These are phyloP conservation scores for Ptilonorhynchus violaceus DNA, from an alignment of 2,113 vertebrate genomes.

Conservation along the genomic window DNA sequence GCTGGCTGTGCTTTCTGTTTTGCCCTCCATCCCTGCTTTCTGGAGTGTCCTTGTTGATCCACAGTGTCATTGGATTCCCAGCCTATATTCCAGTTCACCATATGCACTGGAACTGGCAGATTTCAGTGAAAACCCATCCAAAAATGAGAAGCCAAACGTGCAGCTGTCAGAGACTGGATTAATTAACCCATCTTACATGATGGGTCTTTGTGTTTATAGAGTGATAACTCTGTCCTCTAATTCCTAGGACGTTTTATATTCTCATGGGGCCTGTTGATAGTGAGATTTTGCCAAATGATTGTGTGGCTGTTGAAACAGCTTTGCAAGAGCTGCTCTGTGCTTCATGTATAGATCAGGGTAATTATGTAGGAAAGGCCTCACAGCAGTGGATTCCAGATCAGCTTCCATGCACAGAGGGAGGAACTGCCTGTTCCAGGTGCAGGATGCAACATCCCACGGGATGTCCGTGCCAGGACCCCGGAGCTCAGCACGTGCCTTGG, in stretches of 20 bases:
- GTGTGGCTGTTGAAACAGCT: background rate
- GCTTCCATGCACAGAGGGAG: background rate
- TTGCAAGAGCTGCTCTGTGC: background rate
- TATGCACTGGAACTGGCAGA: background rate
- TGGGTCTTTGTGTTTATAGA: background rate
- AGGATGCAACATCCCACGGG: background rate
- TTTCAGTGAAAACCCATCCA: constrained; percentile 10
- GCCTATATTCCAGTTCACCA: background rate
- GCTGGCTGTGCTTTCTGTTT: background rate
- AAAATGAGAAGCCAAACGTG: background rate
- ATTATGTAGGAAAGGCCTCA: background rate
- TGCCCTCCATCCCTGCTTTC: background rate
- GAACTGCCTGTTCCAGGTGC: background rate
- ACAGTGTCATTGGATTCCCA: background rate
- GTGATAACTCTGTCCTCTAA: constrained; percentile 1
- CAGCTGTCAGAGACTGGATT: constrained; percentile 30
- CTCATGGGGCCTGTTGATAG: background rate
- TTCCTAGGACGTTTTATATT: background rate
- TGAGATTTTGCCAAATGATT: background rate
- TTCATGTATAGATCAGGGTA: background rate
- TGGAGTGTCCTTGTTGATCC: background rate
- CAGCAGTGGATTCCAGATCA: background rate
- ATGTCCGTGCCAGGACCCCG: background rate
- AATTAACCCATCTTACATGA: background rate
- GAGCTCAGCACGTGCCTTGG: background rate